Evolutionary conservation across 2,113 vertebrate species (phyloP).

Genomic region (Pholis gunnellus): DNA sequence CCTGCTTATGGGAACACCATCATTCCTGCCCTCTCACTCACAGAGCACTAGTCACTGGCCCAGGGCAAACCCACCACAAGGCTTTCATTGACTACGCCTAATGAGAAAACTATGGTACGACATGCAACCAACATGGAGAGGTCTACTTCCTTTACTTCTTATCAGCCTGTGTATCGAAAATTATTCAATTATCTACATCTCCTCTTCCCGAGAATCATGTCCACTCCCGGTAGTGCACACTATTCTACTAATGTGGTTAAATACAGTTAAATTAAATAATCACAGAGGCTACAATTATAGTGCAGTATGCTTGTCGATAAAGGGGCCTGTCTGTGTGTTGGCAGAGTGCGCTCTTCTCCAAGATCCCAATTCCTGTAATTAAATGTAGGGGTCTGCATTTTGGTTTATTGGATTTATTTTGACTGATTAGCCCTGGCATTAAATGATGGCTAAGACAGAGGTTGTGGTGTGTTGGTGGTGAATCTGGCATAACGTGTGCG

Average conservation of each 20-base stretch:
- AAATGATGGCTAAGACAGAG: constrained; percentile 67
- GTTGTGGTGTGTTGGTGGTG: constrained; percentile 61
- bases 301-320: constrained; percentile 60
- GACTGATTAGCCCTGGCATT: constrained; percentile 65
- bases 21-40: constrained; percentile 66
- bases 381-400: constrained; percentile 76
- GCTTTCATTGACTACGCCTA: constrained; percentile 73
- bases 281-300: constrained; percentile 68
- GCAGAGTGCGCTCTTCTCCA: constrained; percentile 48
- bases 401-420: constrained; percentile 79
- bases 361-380: constrained; percentile 77
- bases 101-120: constrained; percentile 68
- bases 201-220: constrained; percentile 56
- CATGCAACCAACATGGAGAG: constrained; percentile 42
- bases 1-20: constrained; percentile 56
- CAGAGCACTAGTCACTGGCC: constrained; percentile 47
- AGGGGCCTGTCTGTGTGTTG: constrained; percentile 68
- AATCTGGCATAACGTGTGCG: constrained; percentile 41
- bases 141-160: constrained; percentile 57
- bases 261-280: constrained; percentile 80
- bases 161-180: constrained; percentile 58
- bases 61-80: constrained; percentile 62
- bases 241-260: constrained; percentile 76
- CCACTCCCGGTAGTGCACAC: constrained; percentile 50
- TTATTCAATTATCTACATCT: constrained; percentile 75